Conservation (phyloP, 2,797 vertebrate species). For the Melanotaenia nigrans region DNA sequence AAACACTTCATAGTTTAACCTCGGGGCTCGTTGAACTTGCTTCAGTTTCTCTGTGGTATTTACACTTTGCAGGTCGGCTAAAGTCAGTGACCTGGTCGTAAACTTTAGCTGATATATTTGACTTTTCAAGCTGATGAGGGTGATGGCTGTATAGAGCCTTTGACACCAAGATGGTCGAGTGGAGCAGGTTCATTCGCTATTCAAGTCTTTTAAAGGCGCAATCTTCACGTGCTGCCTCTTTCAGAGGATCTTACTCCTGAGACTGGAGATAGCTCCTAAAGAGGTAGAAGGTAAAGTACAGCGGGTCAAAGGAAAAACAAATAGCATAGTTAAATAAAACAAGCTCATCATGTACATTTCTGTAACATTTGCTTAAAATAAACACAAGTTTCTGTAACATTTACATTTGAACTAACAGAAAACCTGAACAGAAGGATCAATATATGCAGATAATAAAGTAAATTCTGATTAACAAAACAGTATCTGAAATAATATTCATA, state of each 20-base stretch:
- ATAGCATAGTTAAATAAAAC: background rate
- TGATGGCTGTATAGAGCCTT: background rate
- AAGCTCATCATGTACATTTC: too few relatives aligned
- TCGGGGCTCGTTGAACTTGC: background rate
- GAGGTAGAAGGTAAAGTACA: background rate
- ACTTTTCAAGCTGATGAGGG: background rate
- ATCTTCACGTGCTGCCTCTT: background rate
- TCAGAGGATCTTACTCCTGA: background rate
- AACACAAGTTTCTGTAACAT: too few relatives aligned
- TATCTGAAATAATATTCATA: too few relatives aligned
- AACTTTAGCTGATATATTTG: slow-evolving; percentile 16
- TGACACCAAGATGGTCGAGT: background rate
- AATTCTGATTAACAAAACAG: too few relatives aligned
- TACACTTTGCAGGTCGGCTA: background rate
- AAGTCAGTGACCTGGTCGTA: slow-evolving; percentile 1
- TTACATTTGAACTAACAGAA: too few relatives aligned
- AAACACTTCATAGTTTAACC: background rate
- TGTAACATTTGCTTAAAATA: background rate
- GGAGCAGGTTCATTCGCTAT: background rate
- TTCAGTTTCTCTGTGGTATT: slow-evolving; percentile 12
- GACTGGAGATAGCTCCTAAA: background rate
- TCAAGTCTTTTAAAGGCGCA: background rate
- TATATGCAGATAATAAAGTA: too few relatives aligned
- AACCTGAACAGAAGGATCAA: too few relatives aligned
- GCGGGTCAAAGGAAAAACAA: background rate